Base-by-base conservation (phyloP, 2,113 vertebrate species). In the Miniopterus natalensis region DNA sequence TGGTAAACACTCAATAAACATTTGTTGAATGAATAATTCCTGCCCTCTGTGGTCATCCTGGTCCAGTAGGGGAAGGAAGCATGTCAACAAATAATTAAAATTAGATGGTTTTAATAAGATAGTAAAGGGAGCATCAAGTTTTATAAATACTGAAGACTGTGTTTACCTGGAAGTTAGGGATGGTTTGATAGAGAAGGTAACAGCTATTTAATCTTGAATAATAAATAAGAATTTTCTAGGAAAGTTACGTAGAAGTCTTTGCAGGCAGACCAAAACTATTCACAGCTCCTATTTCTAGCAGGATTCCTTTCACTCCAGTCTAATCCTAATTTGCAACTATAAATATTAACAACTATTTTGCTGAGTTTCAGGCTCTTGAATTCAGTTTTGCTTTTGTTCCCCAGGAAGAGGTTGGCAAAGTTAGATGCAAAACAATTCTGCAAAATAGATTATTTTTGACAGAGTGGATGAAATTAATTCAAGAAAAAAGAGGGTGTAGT, bases 311-410 rank as follows among this genome's bases (percentile, higher is more conserved):
- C 71, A 75, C 2, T 49, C 55, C 17, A 40, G 45, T 65, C 49
- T 92, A 57, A 55, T 47, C 13, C 2, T 27, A 57, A 47, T 53
- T 89, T 84, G 36, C 51, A 75, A 8, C 29, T 66, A 11, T 40
- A 79, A 93, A 71, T 65, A 71, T 40, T 65, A 92, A 49, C 20
- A 11, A 80, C 3, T 73, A 75, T 63, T 77, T 93, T 87, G n/a
- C 42, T 93, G 55, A 29, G 25, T 79, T 88, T 96, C n/a, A 89
- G 61, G 31, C 14, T 81, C 90, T 47, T 49, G 23, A 63, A 12
- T 96, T 96, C 75, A 51, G 59, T 86, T 95, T 49, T 90, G 25
- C 27, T 92, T 70, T 59, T 79, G 25, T 75, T 87, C 31, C 68
- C 75, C 57, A 27, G 13, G 17, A 53, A 68, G 31, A 80, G 4